Conservation (phyloP, 2,797 vertebrate species). For the Galago senegalensis region DNA sequence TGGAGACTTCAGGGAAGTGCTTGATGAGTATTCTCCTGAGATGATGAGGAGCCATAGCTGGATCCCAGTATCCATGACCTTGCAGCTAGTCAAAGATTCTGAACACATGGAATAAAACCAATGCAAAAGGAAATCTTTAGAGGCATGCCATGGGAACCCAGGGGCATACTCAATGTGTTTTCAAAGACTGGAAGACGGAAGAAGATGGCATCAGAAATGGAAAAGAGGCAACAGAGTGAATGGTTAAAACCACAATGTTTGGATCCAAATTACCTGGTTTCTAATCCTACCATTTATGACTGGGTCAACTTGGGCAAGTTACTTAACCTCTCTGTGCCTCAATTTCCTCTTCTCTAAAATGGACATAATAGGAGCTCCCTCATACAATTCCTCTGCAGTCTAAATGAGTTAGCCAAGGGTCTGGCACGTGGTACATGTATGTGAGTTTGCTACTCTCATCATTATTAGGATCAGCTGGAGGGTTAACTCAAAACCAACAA, state of each 20-base stretch:
- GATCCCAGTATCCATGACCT: not conserved
- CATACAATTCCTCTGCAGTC: not conserved
- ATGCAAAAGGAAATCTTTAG: not conserved
- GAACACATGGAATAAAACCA: not conserved
- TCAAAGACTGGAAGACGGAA: not conserved
- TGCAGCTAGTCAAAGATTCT: not conserved
- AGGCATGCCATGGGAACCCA: not conserved
- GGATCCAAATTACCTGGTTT: not conserved
- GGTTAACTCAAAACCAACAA: constrained; percentile 43
- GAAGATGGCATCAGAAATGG: not conserved
- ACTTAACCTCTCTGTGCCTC: constrained; percentile 23
- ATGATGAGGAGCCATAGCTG: not conserved
- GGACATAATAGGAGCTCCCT: not conserved
- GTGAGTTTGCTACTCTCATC: not conserved
- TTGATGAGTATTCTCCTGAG: not conserved
- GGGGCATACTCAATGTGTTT: not conserved
- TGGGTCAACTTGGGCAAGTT: not conserved
- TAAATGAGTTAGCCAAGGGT: not conserved
- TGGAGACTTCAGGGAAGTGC: not conserved
- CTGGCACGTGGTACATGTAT: not conserved
- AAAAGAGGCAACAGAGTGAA: not conserved
- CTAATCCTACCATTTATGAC: not conserved
- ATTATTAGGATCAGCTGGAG: not conserved
- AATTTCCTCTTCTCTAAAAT: constrained; percentile 13
- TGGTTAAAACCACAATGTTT: not conserved